Conservation (phyloP, 2,888 invertebrate genomes). For the Linyphia triangularis region DNA sequence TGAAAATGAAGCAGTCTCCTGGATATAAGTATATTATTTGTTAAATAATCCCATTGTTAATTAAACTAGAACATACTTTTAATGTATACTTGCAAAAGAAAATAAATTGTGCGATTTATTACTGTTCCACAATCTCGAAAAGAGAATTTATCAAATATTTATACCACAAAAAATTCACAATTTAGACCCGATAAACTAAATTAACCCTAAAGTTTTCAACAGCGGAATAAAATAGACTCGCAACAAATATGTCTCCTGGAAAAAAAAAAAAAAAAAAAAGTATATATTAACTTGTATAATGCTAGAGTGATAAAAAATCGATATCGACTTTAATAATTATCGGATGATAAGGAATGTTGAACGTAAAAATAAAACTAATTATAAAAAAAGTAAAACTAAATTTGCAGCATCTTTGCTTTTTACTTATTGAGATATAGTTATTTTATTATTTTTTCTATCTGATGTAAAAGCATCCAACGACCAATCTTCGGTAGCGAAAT, state of each 20-base stretch:
- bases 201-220: conserved; percentile 64
- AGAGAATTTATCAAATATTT: conserved; percentile 40
- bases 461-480: conserved; percentile 51
- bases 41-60: too few relatives aligned
- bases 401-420: conserved; percentile 73
- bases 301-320: conserved; percentile 46
- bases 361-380: conserved; percentile 75
- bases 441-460: conserved; percentile 62
- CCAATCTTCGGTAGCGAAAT: conserved; percentile 68
- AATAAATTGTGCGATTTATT: not conserved
- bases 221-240: conserved; percentile 60
- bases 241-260: conserved; percentile 53
- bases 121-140: not conserved
- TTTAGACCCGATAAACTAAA: conserved; percentile 59
- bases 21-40: too few relatives aligned
- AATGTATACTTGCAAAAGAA: not conserved
- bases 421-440: conserved; percentile 74
- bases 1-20: too few relatives aligned
- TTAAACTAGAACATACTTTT: too few relatives aligned
- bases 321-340: conserved; percentile 75
- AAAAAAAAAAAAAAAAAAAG: conserved; percentile 34
- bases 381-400: conserved; percentile 72
- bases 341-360: conserved; percentile 74
- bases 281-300: conserved; percentile 44
- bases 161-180: conserved; percentile 12